Evolutionary conservation across 2,888 invertebrate genomes (phyloP), one percentile per base, ranked within the genome.

Genomic region (Empis livida): DNA sequence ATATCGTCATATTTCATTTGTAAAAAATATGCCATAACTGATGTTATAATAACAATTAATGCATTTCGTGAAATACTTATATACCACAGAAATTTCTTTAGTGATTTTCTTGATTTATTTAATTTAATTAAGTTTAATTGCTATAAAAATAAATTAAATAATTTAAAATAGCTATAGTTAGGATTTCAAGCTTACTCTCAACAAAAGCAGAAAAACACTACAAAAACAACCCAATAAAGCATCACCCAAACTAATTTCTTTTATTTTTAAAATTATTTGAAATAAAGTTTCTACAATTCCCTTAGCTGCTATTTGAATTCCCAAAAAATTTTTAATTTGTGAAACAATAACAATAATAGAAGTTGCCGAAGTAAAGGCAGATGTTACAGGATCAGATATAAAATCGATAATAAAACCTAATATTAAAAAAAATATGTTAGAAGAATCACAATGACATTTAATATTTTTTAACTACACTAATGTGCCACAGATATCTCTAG

Each of bases 301-400:
- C 58, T 79, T 75, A 5, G 80, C 79, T 49, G 74, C 70, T 59
- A 81, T 77, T 55, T 73, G 74, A 31, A 88, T 70, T 10, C 88
- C 88, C 27, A 88, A 68, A 43, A 88, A 70, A 44, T 79, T 81
- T 68, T 84, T 85, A 13, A 86, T 55, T 68, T 91, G 90, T 8
- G 83, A 77, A 32, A 75, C 71, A 38, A 82, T 77, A 56, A 91
- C 87, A 57, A 87, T 84, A 11, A 87, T 65, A 1, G 90, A 83
- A 16, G 87, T 86, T 10, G 86, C 89, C 2, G 88, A 82, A 39
- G 89, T 89, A 65, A 91, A 91, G 2, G 87, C 89, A 54, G 82
- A 82, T 15, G 84, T 84, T 45, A 90, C 86, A 10, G 89, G 82
- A 23, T 82, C 75, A 1, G 90, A 87, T 56, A 91, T 90, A 61